Conservation (phyloP, 2,113 vertebrate species). For the Amphiprion ocellaris region DNA sequence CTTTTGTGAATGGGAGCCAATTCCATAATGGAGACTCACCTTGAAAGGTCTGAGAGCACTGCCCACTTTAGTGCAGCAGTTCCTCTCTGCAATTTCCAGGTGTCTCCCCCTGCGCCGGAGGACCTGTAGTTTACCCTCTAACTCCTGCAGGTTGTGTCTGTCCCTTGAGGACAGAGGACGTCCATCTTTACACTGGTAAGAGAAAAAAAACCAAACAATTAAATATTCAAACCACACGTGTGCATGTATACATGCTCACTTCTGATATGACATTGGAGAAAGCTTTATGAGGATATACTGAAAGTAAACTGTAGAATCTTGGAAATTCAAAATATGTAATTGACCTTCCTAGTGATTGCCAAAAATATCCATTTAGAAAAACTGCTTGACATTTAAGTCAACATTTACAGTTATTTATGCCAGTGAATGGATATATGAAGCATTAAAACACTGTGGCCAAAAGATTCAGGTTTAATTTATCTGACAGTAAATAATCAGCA, state of each 20-base stretch:
- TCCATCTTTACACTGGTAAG: slow-evolving; percentile 91
- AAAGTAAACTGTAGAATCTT: neutral
- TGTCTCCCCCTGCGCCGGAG: slow-evolving; percentile 90
- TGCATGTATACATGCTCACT: neutral
- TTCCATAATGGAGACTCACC: slow-evolving; percentile 82
- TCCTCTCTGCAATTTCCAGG: slow-evolving; percentile 92
- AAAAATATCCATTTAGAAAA: neutral
- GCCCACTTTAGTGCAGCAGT: slow-evolving; percentile 94
- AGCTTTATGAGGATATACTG: neutral
- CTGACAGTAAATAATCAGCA: neutral
- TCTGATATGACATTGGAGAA: neutral
- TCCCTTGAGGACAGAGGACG: slow-evolving; percentile 92
- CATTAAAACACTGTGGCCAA: neutral
- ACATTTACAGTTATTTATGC: slow-evolving; percentile 15
- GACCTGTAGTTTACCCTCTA: slow-evolving; percentile 90
- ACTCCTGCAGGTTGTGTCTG: slow-evolving; percentile 88
- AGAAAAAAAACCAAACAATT: slow-evolving; percentile 27
- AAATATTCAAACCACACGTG: neutral
- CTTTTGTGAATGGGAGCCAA: slow-evolving; percentile 27
- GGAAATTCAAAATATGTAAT: neutral
- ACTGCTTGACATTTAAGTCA: slow-evolving; percentile 4
- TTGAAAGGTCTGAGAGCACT: slow-evolving; percentile 92
- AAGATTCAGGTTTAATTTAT: neutral
- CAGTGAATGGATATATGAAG: neutral
- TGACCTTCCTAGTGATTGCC: neutral